Evolutionary conservation across 2,888 invertebrate species (phyloP).

Genomic region (Parascotia fuliginaria): DNA sequence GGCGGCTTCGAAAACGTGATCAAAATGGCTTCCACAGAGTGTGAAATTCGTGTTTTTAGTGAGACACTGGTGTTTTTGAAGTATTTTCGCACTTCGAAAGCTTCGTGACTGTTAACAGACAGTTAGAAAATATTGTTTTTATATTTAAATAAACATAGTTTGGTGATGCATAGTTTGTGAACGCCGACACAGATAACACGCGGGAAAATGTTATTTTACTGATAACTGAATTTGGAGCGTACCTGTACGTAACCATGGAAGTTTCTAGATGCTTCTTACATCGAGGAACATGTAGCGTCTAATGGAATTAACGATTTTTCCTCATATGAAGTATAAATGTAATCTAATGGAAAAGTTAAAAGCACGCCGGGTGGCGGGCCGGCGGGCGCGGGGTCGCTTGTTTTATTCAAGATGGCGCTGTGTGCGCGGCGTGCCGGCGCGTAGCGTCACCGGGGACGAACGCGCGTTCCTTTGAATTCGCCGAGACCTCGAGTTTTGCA

Average conservation of each 20-base stretch:
- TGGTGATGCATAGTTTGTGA: conserved; percentile 54
- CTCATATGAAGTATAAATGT: conserved; percentile 40
- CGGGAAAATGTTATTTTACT: conserved; percentile 68
- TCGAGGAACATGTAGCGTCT: conserved; percentile 17
- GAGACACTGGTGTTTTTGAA: conserved; percentile 29
- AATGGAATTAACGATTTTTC: conserved; percentile 34
- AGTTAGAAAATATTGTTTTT: conserved; percentile 38
- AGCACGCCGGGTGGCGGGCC: conserved; percentile 72
- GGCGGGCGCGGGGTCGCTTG: conserved; percentile 58
- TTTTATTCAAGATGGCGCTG: conserved; percentile 80
- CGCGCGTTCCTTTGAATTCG: conserved; percentile 79
- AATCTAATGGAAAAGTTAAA: conserved; percentile 49
- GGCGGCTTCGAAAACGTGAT: conserved; percentile 80
- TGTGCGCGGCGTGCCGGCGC: conserved; percentile 81
- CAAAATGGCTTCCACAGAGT: conserved; percentile 86
- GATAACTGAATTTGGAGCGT: conserved; percentile 21
- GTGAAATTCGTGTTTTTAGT: conserved; percentile 57
- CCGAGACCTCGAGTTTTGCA: conserved; percentile 74
- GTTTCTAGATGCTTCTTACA: conserved; percentile 2
- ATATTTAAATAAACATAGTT: conserved; percentile 52
- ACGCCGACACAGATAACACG: conserved; percentile 65
- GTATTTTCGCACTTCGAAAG: conserved; percentile 12
- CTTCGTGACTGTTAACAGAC: conserved; percentile 1
- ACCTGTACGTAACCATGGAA: conserved; percentile 5
- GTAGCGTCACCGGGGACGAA: conserved; percentile 73